Evolutionary conservation across 1,140 invertebrate genomes (phyloP).

Genomic region (Theocolax elegans): DNA sequence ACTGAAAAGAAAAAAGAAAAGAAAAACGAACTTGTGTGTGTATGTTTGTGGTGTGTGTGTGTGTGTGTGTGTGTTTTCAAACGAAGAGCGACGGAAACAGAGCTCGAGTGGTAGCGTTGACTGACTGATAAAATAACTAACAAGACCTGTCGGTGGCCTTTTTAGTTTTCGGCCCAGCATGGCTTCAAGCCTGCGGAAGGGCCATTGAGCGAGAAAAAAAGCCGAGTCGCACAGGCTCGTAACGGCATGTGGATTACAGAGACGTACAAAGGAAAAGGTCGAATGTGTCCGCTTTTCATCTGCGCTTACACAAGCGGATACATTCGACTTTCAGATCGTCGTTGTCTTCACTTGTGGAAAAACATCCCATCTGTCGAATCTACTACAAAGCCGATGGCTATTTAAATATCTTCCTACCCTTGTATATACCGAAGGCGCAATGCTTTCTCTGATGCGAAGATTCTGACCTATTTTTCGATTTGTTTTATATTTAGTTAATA

Average conservation of each 20-base stretch:
- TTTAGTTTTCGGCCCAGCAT: neutral
- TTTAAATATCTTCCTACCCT: too few relatives aligned
- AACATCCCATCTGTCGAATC: neutral
- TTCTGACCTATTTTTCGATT: too few relatives aligned
- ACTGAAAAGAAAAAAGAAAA: too few relatives aligned
- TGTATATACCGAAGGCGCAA: too few relatives aligned
- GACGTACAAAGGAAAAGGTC: slow-evolving; percentile 6
- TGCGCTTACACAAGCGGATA: slow-evolving; percentile 1
- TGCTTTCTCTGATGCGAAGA: too few relatives aligned
- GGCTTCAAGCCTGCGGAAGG: slow-evolving; percentile 16
- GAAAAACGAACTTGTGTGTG: neutral
- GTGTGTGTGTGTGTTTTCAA: slow-evolving; percentile 28
- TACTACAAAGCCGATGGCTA: neutral
- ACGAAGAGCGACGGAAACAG: neutral
- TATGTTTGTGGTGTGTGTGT: slow-evolving; percentile 3
- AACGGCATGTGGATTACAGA: slow-evolving; percentile 15
- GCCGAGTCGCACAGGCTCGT: neutral
- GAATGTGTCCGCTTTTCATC: slow-evolving; percentile 1
- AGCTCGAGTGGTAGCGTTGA: slow-evolving; percentile 6
- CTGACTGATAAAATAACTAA: slow-evolving; percentile 43
- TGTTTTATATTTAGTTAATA: too few relatives aligned
- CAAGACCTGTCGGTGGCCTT: slow-evolving; percentile 23
- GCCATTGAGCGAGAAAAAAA: neutral
- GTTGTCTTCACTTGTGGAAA: neutral
- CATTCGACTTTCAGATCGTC: slow-evolving; percentile 12